These are phyloP conservation scores for Tenodera sinensis DNA, from an alignment of 2,888 invertebrate species.

Conservation along the genomic window DNA sequence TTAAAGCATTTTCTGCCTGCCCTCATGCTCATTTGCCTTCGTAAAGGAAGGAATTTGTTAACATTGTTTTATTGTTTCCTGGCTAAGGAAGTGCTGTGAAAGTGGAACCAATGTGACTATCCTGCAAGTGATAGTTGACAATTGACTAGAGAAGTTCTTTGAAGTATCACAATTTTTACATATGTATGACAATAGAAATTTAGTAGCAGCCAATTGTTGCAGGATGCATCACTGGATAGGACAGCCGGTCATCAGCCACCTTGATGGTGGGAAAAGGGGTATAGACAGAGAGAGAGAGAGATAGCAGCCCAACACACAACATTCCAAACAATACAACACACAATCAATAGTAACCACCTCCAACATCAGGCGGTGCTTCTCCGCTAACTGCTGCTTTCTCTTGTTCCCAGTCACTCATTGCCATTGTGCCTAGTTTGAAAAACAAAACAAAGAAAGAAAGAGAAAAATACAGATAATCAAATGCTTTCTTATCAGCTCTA, in stretches of 20 bases:
- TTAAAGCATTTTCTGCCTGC: not conserved
- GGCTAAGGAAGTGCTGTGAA: too few species aligned
- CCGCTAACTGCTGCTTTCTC: not conserved
- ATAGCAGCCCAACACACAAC: not conserved
- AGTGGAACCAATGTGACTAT: too few species aligned
- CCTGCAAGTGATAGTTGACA: too few species aligned
- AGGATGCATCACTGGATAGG: not conserved
- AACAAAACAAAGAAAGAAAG: not conserved
- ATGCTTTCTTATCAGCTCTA: not conserved
- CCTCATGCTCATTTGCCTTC: not conserved
- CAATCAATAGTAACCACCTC: slow-evolving; percentile 5
- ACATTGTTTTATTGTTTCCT: too few species aligned
- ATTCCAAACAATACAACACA: slow-evolving; percentile 4
- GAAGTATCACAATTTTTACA: not conserved
- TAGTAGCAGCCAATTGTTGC: not conserved
- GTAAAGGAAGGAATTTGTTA: not conserved
- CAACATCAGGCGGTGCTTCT: not conserved
- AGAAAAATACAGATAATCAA: not conserved
- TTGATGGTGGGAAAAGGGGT: not conserved
- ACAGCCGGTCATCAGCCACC: not conserved
- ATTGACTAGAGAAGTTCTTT: not conserved
- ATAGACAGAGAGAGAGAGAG: not conserved
- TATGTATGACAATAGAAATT: not conserved
- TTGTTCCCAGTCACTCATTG: slow-evolving; percentile 15
- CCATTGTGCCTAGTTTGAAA: not conserved